A percentile compares a stretch with the other conserved stretches of the same genome.
Evolutionary conservation across 1,140 invertebrate species (phyloP).

Genomic region (Heliothis virescens): DNA sequence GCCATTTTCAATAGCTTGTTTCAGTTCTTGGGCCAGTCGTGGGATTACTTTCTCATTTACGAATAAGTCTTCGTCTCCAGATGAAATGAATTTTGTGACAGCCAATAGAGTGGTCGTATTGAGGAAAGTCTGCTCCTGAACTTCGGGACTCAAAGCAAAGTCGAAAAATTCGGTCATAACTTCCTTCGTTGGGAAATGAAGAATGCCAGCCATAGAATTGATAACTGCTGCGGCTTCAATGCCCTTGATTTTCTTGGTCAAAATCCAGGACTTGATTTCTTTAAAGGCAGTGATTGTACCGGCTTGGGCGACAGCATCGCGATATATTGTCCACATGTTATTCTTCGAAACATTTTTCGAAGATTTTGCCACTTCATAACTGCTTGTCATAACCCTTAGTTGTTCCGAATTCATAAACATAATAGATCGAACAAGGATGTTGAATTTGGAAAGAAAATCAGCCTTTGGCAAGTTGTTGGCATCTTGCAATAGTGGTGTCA

Average conservation of each 20-base stretch:
- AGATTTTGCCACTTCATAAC: conserved; percentile 77
- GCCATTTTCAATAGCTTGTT: conserved; percentile 81
- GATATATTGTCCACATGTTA: conserved; percentile 86
- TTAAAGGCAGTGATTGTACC: conserved; percentile 89
- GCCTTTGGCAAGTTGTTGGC: conserved; percentile 85
- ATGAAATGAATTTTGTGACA: conserved; percentile 87
- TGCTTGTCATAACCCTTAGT: conserved; percentile 78
- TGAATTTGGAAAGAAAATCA: conserved; percentile 88
- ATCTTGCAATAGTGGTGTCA: conserved; percentile 87
- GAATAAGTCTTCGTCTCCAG: conserved; percentile 84
- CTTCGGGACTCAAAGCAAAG: conserved; percentile 83
- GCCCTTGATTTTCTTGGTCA: conserved; percentile 84
- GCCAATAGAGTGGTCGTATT: conserved; percentile 86
- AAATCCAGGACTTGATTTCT: conserved; percentile 88
- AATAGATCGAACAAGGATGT: conserved; percentile 86
- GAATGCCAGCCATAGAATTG: conserved; percentile 80
- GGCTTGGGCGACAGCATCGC: conserved; percentile 88
- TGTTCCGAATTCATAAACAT: conserved; percentile 87
- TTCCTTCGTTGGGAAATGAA: conserved; percentile 88
- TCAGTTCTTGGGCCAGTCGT: conserved; percentile 85
- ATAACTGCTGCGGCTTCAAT: conserved; percentile 87
- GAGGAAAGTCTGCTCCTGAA: conserved; percentile 81
- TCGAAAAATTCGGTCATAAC: conserved; percentile 87
- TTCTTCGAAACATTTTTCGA: conserved; percentile 73
- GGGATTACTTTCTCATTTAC: conserved; percentile 87